These are phyloP conservation scores for Thecocarcelia acutangulata DNA, from an alignment of 2,888 invertebrate genomes.

Conservation along the genomic window DNA sequence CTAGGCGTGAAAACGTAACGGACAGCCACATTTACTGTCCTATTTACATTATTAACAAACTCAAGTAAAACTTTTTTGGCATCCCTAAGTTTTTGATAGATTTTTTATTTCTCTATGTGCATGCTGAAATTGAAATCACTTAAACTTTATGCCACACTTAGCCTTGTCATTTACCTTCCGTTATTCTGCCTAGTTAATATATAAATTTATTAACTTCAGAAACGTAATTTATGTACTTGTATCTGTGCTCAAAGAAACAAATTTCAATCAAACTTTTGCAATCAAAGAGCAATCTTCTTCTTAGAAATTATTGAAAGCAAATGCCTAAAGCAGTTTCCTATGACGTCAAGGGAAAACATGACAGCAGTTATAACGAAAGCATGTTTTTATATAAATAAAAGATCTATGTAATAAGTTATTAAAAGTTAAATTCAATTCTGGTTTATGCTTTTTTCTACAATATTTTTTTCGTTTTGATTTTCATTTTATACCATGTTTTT, in stretches of 20 bases:
- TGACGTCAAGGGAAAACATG: background rate
- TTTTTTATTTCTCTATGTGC: too few relatives aligned
- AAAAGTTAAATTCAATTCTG: conserved; percentile 32
- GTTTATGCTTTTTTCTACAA: background rate
- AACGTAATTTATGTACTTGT: too few relatives aligned
- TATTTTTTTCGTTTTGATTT: conserved; percentile 24
- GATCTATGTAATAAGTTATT: conserved; percentile 40
- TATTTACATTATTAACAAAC: too few relatives aligned
- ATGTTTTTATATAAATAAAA: background rate
- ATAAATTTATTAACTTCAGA: conserved; percentile 7
- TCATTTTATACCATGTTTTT: conserved; percentile 27
- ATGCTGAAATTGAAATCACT: background rate
- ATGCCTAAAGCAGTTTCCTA: background rate
- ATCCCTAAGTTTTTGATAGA: too few relatives aligned
- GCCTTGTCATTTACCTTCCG: background rate
- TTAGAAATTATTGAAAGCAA: conserved; percentile 13
- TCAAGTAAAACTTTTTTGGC: too few relatives aligned
- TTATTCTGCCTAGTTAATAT: background rate
- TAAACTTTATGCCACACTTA: background rate
- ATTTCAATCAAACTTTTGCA: conserved; percentile 26
- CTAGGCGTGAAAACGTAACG: too few relatives aligned
- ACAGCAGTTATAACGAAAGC: conserved; percentile 9
- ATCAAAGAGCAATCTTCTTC: conserved; percentile 14
- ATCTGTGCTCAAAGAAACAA: background rate
- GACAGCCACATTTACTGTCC: too few relatives aligned